A percentile compares a stretch with the other conserved stretches of the same genome.
Evolutionary conservation across 1,140 invertebrate species (phyloP).

Genomic region (Meteorus sp.): DNA sequence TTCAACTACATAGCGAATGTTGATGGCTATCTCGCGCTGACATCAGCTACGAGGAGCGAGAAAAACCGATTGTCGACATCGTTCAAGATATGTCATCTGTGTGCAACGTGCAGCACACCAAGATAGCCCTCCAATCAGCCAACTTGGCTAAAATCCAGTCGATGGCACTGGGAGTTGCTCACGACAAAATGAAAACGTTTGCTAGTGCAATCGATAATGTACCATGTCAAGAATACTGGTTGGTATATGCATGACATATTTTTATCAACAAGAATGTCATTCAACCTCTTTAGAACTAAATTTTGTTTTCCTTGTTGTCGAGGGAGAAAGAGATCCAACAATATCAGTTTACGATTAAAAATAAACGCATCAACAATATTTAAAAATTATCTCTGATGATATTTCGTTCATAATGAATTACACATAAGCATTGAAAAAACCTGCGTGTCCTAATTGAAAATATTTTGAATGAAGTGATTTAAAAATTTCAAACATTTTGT

Average conservation of each 20-base stretch:
- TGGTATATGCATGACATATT: background rate
- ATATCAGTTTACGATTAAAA: no score
- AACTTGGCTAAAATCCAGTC: constrained; percentile 31
- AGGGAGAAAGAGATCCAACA: no score
- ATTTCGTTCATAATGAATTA: no score
- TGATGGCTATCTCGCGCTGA: constrained; percentile 29
- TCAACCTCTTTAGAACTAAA: no score
- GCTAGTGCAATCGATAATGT: constrained; percentile 9
- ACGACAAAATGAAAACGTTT: background rate
- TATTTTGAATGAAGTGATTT: no score
- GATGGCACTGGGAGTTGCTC: background rate
- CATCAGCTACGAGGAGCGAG: constrained; percentile 22
- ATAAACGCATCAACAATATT: no score
- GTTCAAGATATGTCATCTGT: constrained; percentile 25
- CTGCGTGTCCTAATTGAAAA: no score
- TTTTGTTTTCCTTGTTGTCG: no score
- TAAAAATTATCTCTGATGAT: no score
- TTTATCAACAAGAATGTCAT: no score
- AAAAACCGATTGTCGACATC: constrained; percentile 23
- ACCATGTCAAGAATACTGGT: background rate
- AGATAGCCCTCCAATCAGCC: constrained; percentile 25
- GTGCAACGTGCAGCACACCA: constrained; percentile 20
- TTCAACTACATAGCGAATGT: constrained; percentile 23
- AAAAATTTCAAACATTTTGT: no score
- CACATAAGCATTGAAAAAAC: no score